Conservation (phyloP, 2,888 invertebrate genomes). For the Ochropleura plecta region DNA sequence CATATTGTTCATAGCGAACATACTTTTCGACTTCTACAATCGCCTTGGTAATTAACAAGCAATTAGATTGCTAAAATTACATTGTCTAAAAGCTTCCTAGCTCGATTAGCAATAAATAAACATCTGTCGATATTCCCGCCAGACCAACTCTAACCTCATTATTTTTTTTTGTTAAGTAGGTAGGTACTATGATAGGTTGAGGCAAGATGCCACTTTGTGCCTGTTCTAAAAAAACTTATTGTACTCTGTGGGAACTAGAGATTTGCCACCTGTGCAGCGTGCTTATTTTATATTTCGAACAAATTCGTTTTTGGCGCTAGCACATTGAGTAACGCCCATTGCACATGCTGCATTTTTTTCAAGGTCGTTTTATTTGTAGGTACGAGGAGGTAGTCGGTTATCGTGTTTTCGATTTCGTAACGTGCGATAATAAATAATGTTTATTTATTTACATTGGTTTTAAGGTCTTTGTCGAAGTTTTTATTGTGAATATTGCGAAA, state of each 20-base stretch:
- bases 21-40: not conserved
- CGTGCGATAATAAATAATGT: constrained; percentile 26
- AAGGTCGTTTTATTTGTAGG: constrained; percentile 37
- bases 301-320: constrained; percentile 41
- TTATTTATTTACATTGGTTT: constrained; percentile 27
- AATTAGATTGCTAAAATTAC: constrained; percentile 10
- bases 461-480: constrained; percentile 10
- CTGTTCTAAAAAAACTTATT: constrained; percentile 75
- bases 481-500: constrained; percentile 16
- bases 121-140: constrained; percentile 47
- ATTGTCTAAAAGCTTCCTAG: constrained; percentile 4
- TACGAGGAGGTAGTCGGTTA: not conserved
- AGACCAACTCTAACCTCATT: constrained; percentile 70
- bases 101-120: constrained; percentile 35
- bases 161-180: constrained; percentile 77
- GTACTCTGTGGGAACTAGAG: constrained; percentile 80
- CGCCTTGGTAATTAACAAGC: not conserved
- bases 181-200: constrained; percentile 67
- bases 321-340: constrained; percentile 33
- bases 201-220: constrained; percentile 74
- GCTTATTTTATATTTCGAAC: constrained; percentile 47
- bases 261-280: constrained; percentile 78
- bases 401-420: constrained; percentile 28
- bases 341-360: constrained; percentile 13
- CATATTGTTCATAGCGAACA: no score